These are phyloP conservation scores for Pomatorhinus ruficollis DNA, from an alignment of 2,113 vertebrate species.

Conservation along the genomic window DNA sequence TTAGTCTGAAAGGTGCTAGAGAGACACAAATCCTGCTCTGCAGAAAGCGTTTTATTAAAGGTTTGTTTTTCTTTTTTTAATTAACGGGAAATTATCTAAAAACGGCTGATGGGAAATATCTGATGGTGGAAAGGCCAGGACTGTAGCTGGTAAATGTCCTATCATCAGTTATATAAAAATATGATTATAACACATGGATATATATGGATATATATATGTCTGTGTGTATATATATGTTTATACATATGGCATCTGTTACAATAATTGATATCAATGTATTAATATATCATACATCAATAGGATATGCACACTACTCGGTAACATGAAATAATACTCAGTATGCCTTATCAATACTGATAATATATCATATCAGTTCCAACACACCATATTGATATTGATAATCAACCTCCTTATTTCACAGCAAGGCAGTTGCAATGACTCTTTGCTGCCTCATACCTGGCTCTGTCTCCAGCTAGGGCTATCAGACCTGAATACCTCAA, in stretches of 20 bases:
- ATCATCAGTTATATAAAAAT: not conserved
- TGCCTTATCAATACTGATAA: not conserved
- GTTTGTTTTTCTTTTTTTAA: not conserved
- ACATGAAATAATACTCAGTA: not conserved
- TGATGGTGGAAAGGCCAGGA: not conserved
- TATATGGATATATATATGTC: not conserved
- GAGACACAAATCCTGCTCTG: conserved; percentile 48
- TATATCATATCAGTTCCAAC: fast-evolving
- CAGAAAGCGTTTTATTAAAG: not conserved
- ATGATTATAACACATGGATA: not conserved
- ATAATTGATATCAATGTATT: not conserved
- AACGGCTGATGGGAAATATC: not conserved
- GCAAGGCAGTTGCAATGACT: not conserved
- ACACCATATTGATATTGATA: not conserved
- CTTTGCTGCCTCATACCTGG: fast-evolving
- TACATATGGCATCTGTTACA: not conserved
- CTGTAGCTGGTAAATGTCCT: not conserved
- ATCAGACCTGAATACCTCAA: not conserved
- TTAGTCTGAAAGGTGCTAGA: conserved; percentile 65
- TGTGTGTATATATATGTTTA: not conserved
- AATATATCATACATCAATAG: not conserved
- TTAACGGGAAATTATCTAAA: not conserved
- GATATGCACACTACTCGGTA: not conserved
- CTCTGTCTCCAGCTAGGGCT: not conserved
- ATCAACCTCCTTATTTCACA: not conserved